Conservation (phyloP, 2,888 invertebrate genomes). For the Saturnia pavonia region DNA sequence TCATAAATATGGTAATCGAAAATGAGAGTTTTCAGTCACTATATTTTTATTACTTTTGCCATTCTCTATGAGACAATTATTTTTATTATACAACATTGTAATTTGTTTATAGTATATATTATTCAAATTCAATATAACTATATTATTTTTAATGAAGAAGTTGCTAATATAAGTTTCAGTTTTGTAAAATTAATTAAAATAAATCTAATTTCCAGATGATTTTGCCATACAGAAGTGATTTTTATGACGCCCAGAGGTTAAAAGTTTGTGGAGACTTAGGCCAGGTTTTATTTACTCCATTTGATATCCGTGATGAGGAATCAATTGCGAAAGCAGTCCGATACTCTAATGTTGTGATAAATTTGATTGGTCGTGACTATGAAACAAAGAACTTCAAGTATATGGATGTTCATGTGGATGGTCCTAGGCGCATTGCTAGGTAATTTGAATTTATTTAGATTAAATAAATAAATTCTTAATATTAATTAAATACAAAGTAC, state of each 20-base stretch:
- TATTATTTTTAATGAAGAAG: no score
- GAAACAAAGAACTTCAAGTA: conserved; percentile 95
- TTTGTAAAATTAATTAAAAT: background rate
- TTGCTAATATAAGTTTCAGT: background rate
- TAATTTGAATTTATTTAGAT: no score
- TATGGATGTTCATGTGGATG: conserved; percentile 93
- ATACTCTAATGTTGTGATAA: conserved; percentile 98
- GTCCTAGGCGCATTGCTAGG: conserved; percentile 92
- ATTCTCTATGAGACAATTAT: background rate
- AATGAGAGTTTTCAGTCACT: no score
- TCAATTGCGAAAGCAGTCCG: conserved; percentile 92
- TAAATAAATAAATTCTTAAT: no score
- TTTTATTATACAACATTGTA: conserved; percentile 18
- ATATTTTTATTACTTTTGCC: background rate
- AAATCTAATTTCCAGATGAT: conserved; percentile 85
- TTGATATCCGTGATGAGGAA: conserved; percentile 91
- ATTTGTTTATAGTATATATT: background rate
- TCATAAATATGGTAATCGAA: no score
- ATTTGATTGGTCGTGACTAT: conserved; percentile 94
- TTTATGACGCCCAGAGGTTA: conserved; percentile 88
- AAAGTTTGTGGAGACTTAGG: conserved; percentile 97
- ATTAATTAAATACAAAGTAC: background rate
- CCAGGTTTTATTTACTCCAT: conserved; percentile 95
- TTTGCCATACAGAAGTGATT: conserved; percentile 95
- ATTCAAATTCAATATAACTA: no score